A percentile compares a stretch with the other conserved stretches of the same genome.
These are phyloP conservation scores for Scleropages formosus DNA, from an alignment of 2,797 vertebrate species.

Conservation along the genomic window DNA sequence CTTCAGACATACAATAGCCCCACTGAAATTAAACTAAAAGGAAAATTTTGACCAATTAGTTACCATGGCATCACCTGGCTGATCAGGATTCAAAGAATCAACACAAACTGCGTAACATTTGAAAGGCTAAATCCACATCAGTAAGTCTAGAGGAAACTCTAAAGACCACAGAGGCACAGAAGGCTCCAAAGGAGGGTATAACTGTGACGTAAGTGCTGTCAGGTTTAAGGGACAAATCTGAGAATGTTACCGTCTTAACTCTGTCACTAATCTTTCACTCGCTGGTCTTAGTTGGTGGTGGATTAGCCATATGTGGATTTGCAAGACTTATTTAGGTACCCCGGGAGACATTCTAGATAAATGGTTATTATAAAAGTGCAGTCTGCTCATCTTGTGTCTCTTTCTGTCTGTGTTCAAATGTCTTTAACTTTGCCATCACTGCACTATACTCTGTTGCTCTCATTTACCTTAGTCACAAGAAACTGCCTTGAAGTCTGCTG, in stretches of 20 bases:
- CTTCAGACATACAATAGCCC: neutral
- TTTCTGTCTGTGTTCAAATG: neutral
- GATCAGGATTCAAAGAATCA: neutral
- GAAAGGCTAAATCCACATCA: too few relatives aligned
- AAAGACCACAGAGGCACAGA: neutral
- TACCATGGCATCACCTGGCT: neutral
- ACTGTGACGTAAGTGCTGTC: constrained; percentile 20
- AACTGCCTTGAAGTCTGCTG: too few relatives aligned
- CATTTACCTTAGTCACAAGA: too few relatives aligned
- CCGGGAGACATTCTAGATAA: constrained; percentile 22
- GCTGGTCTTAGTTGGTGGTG: neutral
- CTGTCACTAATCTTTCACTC: constrained; percentile 41
- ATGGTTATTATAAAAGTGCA: neutral
- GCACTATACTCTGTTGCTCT: neutral
- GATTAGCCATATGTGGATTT: constrained; percentile 29
- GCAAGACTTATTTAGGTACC: constrained; percentile 38
- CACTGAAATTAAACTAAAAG: neutral
- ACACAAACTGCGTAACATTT: neutral
- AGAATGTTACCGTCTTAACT: constrained; percentile 43
- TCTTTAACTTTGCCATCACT: neutral
- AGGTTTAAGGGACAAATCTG: constrained; percentile 39
- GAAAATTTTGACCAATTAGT: neutral
- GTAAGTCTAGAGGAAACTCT: neutral
- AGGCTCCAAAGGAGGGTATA: neutral
- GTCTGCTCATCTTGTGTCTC: neutral